phyloP scores from a whole-genome alignment of 2,797 vertebrate species.

The Rhabdophis nuchalis region DNA sequence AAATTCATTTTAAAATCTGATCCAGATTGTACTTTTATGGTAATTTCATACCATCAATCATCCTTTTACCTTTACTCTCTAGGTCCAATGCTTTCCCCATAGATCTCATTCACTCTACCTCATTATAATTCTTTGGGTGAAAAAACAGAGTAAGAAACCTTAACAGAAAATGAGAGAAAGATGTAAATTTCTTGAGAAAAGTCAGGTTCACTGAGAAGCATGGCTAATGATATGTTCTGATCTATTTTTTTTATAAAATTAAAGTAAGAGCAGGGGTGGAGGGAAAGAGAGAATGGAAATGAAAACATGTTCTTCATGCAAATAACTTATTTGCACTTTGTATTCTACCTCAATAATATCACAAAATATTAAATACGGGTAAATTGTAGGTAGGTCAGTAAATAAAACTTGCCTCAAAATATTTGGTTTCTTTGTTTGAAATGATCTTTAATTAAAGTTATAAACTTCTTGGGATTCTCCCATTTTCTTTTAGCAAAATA shows the following conservation, averaged over 20 bases:
- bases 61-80: conserved; percentile 94
- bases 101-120: conserved; percentile 90
- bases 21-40: conserved; percentile 99
- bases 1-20: conserved; percentile 99
- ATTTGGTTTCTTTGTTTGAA: conserved; percentile 22
- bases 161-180: conserved; percentile 89
- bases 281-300: conserved; percentile 65
- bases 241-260: conserved; percentile 72
- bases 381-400: conserved; percentile 27
- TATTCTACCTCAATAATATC: conserved; percentile 39
- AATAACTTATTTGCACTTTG: conserved; percentile 64
- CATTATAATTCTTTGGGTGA: conserved; percentile 99
- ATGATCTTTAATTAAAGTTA: conserved; percentile 33
- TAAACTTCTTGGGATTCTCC: conserved; percentile 17
- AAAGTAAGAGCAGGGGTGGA: conserved; percentile 58
- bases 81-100: conserved; percentile 90
- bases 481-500: background rate
- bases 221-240: conserved; percentile 83
- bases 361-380: conserved; percentile 43
- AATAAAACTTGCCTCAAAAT: background rate
- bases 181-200: conserved; percentile 95
- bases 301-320: conserved; percentile 57
- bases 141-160: conserved; percentile 81
- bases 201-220: conserved; percentile 75
- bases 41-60: conserved; percentile 96